Percentiles rank a stretch among this genome's conserved stretches.
phyloP scores from a whole-genome alignment of 2,888 invertebrate species.

The Eumerus sabulonum region DNA sequence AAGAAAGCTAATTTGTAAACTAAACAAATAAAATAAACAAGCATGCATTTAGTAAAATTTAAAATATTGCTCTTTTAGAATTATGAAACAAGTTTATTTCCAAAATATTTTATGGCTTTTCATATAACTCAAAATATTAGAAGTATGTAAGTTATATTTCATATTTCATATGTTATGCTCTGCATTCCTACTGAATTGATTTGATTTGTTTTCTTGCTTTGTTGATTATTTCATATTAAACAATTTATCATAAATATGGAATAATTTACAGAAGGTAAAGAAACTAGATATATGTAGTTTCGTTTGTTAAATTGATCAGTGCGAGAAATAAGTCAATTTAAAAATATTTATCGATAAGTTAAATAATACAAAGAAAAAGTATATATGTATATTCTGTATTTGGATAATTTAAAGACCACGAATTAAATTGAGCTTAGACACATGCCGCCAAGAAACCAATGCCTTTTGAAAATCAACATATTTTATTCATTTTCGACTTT shows the following conservation, averaged over 20 bases:
- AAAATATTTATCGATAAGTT: slow-evolving; percentile 36
- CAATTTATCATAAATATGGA: slow-evolving; percentile 56
- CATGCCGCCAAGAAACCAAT: slow-evolving; percentile 89
- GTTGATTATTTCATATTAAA: too few relatives aligned
- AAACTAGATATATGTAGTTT: slow-evolving; percentile 42
- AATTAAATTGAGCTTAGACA: slow-evolving; percentile 77
- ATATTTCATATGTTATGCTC: slow-evolving; percentile 23
- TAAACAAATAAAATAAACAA: slow-evolving; percentile 27
- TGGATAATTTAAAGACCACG: slow-evolving; percentile 64
- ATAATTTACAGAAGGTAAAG: slow-evolving; percentile 77
- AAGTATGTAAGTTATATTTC: slow-evolving; percentile 35
- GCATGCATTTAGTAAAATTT: slow-evolving; percentile 51
- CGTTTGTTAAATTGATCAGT: slow-evolving; percentile 23
- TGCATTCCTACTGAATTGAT: slow-evolving; percentile 36
- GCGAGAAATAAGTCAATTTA: slow-evolving; percentile 32
- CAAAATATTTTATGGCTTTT: slow-evolving; percentile 10
- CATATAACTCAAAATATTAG: slow-evolving; percentile 13
- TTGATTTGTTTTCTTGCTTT: slow-evolving; percentile 20
- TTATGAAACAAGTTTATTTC: not conserved
- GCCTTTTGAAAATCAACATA: slow-evolving; percentile 82
- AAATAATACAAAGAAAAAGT: slow-evolving; percentile 20
- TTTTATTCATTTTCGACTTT: slow-evolving; percentile 24
- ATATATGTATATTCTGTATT: slow-evolving; percentile 48
- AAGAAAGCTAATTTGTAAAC: slow-evolving; percentile 34
- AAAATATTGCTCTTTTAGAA: slow-evolving; percentile 8